A percentile compares a stretch with the other conserved stretches of the same genome.
Evolutionary conservation across 2,888 invertebrate species (phyloP).

Genomic region (Lochmaea crataegi): DNA sequence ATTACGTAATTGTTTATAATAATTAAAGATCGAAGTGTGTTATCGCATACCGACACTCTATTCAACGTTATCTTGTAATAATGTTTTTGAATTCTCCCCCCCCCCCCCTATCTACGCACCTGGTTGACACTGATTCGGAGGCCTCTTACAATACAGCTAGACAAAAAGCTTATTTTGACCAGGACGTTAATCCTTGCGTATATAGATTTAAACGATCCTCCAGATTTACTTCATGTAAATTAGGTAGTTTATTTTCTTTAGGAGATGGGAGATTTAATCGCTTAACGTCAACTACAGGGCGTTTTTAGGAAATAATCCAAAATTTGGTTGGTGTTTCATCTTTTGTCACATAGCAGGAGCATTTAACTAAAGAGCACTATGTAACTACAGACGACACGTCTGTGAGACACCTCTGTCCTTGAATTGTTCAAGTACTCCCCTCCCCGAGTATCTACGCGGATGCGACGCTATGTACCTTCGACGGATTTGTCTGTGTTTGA

Average conservation of each 20-base stretch:
- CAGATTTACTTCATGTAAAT: constrained; percentile 40
- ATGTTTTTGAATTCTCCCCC: background rate
- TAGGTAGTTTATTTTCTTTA: constrained; percentile 47
- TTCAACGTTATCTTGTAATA: background rate
- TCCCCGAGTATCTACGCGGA: too few relatives aligned
- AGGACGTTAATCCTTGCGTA: constrained; percentile 37
- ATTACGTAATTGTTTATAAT: background rate
- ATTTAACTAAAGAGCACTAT: too few relatives aligned
- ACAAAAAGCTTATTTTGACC: constrained; percentile 28
- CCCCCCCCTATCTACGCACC: background rate
- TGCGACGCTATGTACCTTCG: too few relatives aligned
- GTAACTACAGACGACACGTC: too few relatives aligned
- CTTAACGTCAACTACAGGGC: constrained; percentile 21
- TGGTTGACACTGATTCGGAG: background rate
- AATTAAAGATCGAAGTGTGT: background rate
- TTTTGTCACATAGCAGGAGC: too few relatives aligned
- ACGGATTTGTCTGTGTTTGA: too few relatives aligned
- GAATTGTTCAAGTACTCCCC: too few relatives aligned
- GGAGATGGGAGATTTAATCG: constrained; percentile 38
- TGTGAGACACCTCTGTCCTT: too few relatives aligned
- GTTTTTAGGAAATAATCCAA: background rate
- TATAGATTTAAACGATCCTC: constrained; percentile 42
- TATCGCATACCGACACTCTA: too few relatives aligned
- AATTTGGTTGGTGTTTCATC: too few relatives aligned
- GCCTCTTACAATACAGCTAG: constrained; percentile 10